Conservation (phyloP, 1,140 invertebrate species). For the Polyergus mexicanus region DNA sequence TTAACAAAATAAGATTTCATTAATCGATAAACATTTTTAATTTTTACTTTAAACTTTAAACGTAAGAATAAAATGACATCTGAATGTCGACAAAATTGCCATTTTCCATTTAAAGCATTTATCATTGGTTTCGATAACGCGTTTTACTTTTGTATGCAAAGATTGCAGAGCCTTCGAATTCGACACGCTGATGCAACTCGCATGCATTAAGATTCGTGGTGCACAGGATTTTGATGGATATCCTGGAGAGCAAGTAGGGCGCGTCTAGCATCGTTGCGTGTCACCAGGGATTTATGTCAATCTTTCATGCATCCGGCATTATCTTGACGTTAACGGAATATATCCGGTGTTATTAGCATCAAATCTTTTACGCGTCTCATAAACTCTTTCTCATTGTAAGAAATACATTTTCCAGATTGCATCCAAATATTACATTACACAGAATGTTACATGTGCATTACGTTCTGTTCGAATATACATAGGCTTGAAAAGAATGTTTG, state of each 20-base stretch:
- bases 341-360: constrained; percentile 45
- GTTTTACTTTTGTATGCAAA: constrained; percentile 14
- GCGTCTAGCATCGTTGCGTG: constrained; percentile 27
- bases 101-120: background rate
- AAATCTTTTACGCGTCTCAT: background rate
- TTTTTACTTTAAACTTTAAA: background rate
- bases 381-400: background rate
- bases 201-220: constrained; percentile 19
- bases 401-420: constrained; percentile 23
- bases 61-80: background rate
- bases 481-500: background rate
- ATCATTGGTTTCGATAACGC: background rate
- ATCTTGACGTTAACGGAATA: constrained; percentile 30
- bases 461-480: background rate
- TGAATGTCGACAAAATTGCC: background rate
- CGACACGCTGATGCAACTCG: constrained; percentile 24
- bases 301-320: constrained; percentile 32
- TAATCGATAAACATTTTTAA: background rate
- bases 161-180: constrained; percentile 16
- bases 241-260: constrained; percentile 13
- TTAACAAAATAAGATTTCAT: background rate
- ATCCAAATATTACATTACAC: background rate
- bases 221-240: constrained; percentile 43
- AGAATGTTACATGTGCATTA: too few relatives aligned
- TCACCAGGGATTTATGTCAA: constrained; percentile 50